Conservation (phyloP, 2,113 vertebrate species). For the Theristicus caerulescens region DNA sequence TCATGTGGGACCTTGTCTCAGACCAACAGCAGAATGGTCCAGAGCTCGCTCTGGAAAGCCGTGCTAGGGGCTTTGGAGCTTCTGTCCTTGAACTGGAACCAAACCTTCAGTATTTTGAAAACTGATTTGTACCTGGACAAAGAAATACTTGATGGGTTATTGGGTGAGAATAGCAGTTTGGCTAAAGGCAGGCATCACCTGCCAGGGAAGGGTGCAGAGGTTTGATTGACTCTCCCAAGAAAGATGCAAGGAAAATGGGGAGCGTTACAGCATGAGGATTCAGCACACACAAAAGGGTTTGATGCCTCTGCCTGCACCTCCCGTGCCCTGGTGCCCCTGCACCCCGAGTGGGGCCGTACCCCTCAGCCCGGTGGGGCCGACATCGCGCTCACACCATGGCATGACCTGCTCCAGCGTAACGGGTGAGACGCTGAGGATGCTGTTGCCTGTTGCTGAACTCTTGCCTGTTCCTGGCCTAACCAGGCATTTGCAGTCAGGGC, state of each 20-base stretch:
- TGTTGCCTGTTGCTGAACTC: neutral
- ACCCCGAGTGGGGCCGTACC: neutral
- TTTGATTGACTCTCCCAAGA: neutral
- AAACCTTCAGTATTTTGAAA: neutral
- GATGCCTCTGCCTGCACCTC: neutral
- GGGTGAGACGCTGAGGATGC: neutral
- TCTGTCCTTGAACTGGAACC: neutral
- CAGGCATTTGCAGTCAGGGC: neutral
- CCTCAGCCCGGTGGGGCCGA: neutral
- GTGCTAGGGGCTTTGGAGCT: neutral
- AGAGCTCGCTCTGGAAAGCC: neutral
- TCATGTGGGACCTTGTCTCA: neutral
- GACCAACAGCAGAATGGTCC: neutral
- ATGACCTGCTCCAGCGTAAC: neutral
- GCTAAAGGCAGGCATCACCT: neutral
- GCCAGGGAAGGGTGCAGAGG: neutral
- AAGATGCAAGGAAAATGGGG: neutral
- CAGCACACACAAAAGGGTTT: neutral
- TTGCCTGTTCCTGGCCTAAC: neutral
- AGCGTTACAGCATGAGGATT: neutral
- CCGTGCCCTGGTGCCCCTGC: too few relatives aligned
- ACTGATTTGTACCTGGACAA: neutral
- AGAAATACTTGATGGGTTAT: neutral
- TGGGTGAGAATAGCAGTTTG: neutral
- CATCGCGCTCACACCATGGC: fast-evolving